Percentiles rank a stretch among this genome's conserved stretches.
Evolutionary conservation across 2,888 invertebrate genomes (phyloP).

Genomic region (Acheta domesticus): DNA sequence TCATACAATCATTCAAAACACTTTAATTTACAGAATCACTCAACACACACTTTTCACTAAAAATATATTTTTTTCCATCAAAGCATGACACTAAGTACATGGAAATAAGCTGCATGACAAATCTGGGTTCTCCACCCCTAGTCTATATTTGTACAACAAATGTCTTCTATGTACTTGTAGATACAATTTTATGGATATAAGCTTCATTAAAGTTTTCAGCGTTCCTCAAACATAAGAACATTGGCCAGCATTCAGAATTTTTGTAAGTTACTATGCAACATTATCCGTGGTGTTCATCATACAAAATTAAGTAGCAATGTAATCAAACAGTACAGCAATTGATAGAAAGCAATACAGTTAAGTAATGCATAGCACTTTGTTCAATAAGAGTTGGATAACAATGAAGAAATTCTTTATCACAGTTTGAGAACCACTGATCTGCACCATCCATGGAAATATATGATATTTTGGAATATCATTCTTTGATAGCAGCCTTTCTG

Average conservation of each 20-base stretch:
- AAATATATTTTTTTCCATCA: not conserved
- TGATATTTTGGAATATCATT: not conserved
- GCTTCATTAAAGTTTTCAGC: too few species aligned
- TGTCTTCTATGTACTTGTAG: too few species aligned
- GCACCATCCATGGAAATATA: not conserved
- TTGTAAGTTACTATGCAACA: too few species aligned
- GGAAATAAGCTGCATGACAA: not conserved
- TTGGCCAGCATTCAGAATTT: too few species aligned
- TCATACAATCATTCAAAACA: too few species aligned
- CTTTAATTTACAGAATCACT: too few species aligned
- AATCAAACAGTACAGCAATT: too few species aligned
- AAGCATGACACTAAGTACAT: not conserved
- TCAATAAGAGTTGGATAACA: not conserved
- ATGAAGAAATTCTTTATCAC: not conserved
- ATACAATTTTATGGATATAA: too few species aligned
- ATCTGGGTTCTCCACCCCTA: not conserved
- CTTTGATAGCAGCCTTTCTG: not conserved
- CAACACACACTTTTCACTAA: not conserved
- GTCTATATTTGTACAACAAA: too few species aligned
- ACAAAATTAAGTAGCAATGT: too few species aligned
- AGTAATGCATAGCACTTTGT: not conserved
- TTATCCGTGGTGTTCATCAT: too few species aligned
- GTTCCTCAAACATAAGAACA: too few species aligned
- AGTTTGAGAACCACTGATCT: not conserved
- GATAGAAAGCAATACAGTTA: not conserved